These are phyloP conservation scores for Synergus gifuensis DNA, from an alignment of 2,888 invertebrate species.

Conservation along the genomic window DNA sequence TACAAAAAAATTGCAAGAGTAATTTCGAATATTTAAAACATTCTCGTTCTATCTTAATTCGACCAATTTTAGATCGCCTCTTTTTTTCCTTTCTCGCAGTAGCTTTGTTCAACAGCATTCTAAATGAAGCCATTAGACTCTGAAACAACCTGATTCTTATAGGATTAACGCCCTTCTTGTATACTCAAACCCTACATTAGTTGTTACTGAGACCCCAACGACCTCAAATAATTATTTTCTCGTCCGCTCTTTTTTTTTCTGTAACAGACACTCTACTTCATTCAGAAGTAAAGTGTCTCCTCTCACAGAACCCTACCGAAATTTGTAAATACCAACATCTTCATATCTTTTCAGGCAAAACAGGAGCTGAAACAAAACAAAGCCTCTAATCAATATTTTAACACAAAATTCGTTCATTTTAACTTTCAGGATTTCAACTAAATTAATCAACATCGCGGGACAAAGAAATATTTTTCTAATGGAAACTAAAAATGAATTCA, in stretches of 20 bases:
- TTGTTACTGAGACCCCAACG: constrained; percentile 7
- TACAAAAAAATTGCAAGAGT: too few relatives aligned
- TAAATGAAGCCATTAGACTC: constrained; percentile 1
- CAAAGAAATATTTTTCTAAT: neutral
- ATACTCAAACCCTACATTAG: neutral
- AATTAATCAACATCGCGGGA: neutral
- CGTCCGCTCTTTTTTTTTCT: neutral
- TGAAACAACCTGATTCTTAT: constrained; percentile 7
- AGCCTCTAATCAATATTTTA: too few relatives aligned
- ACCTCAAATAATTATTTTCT: constrained; percentile 7
- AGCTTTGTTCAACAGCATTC: constrained; percentile 2
- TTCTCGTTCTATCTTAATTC: neutral
- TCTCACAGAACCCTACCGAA: neutral
- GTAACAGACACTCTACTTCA: constrained; percentile 1
- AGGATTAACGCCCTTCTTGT: constrained; percentile 7
- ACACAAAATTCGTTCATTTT: too few relatives aligned
- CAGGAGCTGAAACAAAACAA: neutral
- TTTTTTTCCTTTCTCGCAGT: neutral
- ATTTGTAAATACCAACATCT: neutral
- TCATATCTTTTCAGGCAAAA: too few relatives aligned
- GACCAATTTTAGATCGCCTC: neutral
- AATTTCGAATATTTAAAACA: too few relatives aligned
- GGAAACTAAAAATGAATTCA: too few relatives aligned
- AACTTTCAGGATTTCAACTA: too few relatives aligned
- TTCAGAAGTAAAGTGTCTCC: neutral